A percentile compares a stretch with the other conserved stretches of the same genome.
These are phyloP conservation scores for Sycophaga agraensis DNA, from an alignment of 1,140 invertebrate genomes.

Conservation along the genomic window DNA sequence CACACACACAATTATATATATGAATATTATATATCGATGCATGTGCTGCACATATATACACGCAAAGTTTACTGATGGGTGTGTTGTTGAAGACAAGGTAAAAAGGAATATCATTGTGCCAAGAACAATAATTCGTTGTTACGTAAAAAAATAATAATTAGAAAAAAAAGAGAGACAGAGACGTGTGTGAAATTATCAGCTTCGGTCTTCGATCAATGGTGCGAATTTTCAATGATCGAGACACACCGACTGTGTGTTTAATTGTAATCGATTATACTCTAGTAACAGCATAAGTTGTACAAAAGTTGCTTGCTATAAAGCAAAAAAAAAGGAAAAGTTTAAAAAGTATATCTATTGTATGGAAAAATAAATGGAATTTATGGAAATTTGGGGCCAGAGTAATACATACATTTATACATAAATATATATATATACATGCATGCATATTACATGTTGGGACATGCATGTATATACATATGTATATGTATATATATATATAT, in stretches of 20 bases:
- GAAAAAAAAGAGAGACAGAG: conserved; percentile 7
- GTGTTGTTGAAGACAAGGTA: background rate
- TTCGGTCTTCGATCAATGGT: conserved; percentile 28
- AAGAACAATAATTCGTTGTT: conserved; percentile 44
- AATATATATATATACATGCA: conserved; percentile 43
- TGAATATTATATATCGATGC: too few relatives aligned
- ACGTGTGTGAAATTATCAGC: conserved; percentile 14
- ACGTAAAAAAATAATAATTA: conserved; percentile 28
- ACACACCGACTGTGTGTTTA: conserved; percentile 28
- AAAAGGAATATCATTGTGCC: conserved; percentile 36
- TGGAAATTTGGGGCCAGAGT: conserved; percentile 54
- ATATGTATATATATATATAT: conserved; percentile 21
- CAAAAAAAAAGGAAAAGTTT: conserved; percentile 21
- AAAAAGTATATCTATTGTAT: conserved; percentile 35
- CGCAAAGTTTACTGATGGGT: too few relatives aligned
- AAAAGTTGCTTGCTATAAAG: conserved; percentile 40
- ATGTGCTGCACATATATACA: too few relatives aligned
- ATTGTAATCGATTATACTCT: conserved; percentile 43
- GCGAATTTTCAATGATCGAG: conserved; percentile 29
- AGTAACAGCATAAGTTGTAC: conserved; percentile 40
- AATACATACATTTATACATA: conserved; percentile 51
- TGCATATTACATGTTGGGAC: background rate
- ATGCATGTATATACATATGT: background rate
- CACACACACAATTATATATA: too few relatives aligned
- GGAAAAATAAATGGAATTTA: conserved; percentile 44